Conservation (phyloP, 2,888 invertebrate genomes). For the Tetranychus truncatus region DNA sequence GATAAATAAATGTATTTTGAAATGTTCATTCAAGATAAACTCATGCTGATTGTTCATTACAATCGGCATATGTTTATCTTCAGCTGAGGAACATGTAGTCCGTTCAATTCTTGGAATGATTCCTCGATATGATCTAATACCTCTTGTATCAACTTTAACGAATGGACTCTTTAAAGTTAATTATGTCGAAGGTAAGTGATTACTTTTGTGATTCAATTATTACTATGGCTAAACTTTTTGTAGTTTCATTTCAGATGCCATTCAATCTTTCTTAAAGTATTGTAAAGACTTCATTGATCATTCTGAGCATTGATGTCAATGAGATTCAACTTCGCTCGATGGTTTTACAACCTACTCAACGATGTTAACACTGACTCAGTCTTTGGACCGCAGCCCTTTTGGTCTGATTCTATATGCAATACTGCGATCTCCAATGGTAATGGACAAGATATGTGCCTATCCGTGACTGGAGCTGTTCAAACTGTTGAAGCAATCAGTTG, state of each 20-base stretch:
- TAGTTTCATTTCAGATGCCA: background rate
- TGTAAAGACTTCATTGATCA: no score
- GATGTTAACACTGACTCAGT: background rate
- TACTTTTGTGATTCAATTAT: background rate
- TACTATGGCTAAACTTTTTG: background rate
- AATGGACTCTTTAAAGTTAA: background rate
- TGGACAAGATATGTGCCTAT: background rate
- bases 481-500: background rate
- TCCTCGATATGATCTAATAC: background rate
- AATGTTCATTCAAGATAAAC: no score
- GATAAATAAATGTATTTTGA: no score
- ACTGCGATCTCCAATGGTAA: background rate
- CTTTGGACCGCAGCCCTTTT: conserved; percentile 1
- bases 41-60: background rate
- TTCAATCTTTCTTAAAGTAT: background rate
- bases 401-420: background rate
- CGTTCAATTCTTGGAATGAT: background rate
- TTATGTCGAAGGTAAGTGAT: background rate
- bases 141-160: background rate
- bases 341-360: conserved; percentile 4
- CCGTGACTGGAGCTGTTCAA: background rate
- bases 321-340: background rate
- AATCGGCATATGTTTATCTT: background rate
- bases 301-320: background rate
- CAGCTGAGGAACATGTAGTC: background rate